Percentiles rank a stretch among this genome's conserved stretches.
phyloP scores from a whole-genome alignment of 2,888 invertebrate species.

The Pristionchus exspectatus region DNA sequence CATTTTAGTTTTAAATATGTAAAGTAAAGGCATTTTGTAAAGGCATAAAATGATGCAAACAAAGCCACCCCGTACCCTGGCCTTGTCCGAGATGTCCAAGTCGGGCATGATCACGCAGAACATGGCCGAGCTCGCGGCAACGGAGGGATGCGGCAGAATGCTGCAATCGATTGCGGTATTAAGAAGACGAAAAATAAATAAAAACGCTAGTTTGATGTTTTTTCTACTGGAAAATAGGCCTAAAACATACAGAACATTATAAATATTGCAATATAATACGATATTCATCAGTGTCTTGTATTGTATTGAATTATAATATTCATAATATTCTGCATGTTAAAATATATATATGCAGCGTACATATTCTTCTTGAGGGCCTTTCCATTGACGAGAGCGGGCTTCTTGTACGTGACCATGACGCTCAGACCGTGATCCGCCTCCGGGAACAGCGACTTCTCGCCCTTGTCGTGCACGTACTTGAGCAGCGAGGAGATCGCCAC shows the following conservation, averaged over 20 bases:
- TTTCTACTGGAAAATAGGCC: no score
- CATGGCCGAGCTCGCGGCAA: slow-evolving; percentile 5
- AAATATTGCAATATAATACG: neutral
- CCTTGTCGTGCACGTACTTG: slow-evolving; percentile 62
- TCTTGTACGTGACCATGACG: slow-evolving; percentile 70
- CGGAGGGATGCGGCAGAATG: slow-evolving; percentile 41
- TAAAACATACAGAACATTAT: no score
- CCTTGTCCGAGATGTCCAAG: slow-evolving; percentile 68
- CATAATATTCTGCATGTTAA: no score
- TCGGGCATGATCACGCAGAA: slow-evolving; percentile 76
- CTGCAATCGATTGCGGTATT: neutral
- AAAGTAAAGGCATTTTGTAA: no score
- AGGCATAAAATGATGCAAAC: no score
- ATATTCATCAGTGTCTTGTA: no score
- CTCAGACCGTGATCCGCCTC: slow-evolving; percentile 69
- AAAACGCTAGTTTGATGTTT: neutral
- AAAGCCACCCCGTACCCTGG: slow-evolving; percentile 53
- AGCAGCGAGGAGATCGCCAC: slow-evolving; percentile 63
- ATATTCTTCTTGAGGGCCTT: slow-evolving; percentile 7
- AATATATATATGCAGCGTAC: neutral
- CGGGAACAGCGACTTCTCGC: slow-evolving; percentile 70
- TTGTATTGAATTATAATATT: no score
- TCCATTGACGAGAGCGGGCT: slow-evolving; percentile 56
- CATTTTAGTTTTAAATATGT: no score
- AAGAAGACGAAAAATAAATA: neutral